These are phyloP conservation scores for Scolopax bukidnonensis DNA, from an alignment of 2,797 vertebrate genomes.

Conservation along the genomic window DNA sequence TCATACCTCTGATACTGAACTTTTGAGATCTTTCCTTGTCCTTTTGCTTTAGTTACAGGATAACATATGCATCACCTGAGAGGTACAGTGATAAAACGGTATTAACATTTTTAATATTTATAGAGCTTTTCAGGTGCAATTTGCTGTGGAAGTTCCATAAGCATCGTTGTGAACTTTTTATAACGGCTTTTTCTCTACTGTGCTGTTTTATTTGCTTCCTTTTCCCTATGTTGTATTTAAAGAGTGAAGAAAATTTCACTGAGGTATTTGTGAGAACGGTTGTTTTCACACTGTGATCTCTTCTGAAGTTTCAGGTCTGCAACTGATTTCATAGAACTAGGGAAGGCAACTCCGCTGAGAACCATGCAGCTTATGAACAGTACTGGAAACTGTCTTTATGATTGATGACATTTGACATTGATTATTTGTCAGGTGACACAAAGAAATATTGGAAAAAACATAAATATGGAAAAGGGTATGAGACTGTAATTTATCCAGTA, in stretches of 20 bases:
- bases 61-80: not conserved
- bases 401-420: not conserved
- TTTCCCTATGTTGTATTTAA: not conserved
- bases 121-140: not conserved
- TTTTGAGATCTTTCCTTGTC: not conserved
- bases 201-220: not conserved
- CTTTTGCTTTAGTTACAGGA: not conserved
- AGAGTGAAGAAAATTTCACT: not conserved
- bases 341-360: not conserved
- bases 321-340: not conserved
- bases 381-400: not conserved
- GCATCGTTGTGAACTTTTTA: not conserved
- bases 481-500: not conserved
- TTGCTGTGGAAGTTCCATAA: not conserved
- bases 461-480: not conserved
- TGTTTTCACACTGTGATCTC: not conserved
- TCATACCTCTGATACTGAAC: not conserved
- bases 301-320: not conserved
- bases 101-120: not conserved
- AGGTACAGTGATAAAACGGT: not conserved
- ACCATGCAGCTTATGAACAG: accelerated
- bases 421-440: not conserved
- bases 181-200: not conserved
- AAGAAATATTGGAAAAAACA: not conserved
- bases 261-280: not conserved